Conservation (phyloP, 2,797 vertebrate genomes). For the Mus minutoides region DNA sequence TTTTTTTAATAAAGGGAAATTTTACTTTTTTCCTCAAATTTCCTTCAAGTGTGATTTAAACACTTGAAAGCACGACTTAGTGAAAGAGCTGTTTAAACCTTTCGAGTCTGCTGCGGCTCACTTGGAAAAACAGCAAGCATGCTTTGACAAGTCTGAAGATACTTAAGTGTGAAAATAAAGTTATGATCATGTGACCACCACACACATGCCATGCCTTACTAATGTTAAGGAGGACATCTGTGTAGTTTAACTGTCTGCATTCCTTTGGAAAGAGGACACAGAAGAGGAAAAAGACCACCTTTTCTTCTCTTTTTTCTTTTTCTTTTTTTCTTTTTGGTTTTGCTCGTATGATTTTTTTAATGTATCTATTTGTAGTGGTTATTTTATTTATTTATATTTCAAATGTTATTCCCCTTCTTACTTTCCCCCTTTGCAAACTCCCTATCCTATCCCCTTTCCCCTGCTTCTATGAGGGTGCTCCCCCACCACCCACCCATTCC, state of each 20-base stretch:
- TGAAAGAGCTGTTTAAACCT: conserved; percentile 50
- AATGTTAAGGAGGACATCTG: not conserved
- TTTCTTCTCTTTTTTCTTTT: not conserved
- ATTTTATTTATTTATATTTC: too few relatives aligned
- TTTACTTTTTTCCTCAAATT: conserved; percentile 68
- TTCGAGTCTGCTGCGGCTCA: conserved; percentile 12
- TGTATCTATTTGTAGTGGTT: too few relatives aligned
- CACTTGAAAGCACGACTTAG: conserved; percentile 31
- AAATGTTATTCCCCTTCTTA: too few relatives aligned
- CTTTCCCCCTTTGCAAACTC: too few relatives aligned
- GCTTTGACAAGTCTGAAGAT: conserved; percentile 58
- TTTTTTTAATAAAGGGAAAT: not conserved
- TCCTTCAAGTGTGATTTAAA: conserved; percentile 64
- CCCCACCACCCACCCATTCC: too few relatives aligned
- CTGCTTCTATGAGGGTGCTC: too few relatives aligned
- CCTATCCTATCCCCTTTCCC: too few relatives aligned
- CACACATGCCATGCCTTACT: not conserved
- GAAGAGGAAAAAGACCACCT: not conserved
- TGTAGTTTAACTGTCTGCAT: not conserved
- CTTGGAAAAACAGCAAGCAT: conserved; percentile 17
- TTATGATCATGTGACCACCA: conserved; percentile 11
- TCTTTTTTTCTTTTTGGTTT: too few relatives aligned
- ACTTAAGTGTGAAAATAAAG: conserved; percentile 63
- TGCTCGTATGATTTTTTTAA: too few relatives aligned
- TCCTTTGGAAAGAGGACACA: conserved; percentile 35